Conservation (phyloP, 2,113 vertebrate genomes). For the Gorilla gorilla region DNA sequence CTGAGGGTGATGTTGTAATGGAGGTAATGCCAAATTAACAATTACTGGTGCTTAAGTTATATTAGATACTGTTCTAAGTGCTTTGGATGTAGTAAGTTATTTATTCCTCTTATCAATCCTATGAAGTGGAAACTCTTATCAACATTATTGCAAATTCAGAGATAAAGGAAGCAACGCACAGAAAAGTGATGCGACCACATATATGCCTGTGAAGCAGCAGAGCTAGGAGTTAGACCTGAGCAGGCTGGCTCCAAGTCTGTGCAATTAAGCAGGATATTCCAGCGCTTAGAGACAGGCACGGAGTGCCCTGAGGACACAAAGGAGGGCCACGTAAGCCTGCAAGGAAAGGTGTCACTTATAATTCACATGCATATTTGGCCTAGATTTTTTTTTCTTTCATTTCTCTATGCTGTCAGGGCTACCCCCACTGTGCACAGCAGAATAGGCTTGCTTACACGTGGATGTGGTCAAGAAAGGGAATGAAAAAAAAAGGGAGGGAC, state of each 20-base stretch:
- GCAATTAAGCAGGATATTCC: not conserved
- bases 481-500: accelerated
- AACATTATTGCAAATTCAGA: not conserved
- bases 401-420: not conserved
- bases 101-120: not conserved
- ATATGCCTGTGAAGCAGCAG: not conserved
- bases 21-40: not conserved
- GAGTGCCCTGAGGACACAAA: not conserved
- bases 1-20: no score
- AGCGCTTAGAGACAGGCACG: not conserved
- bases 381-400: not conserved
- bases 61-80: not conserved
- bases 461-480: not conserved
- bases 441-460: not conserved
- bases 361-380: not conserved
- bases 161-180: not conserved
- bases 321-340: not conserved
- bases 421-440: no score
- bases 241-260: not conserved
- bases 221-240: no score
- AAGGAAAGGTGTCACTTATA: not conserved
- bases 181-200: not conserved
- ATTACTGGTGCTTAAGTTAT: not conserved
- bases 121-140: not conserved
- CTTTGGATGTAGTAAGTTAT: not conserved